Evolutionary conservation across 1,140 invertebrate genomes (phyloP).

Genomic region (Marisa cornuarietis): DNA sequence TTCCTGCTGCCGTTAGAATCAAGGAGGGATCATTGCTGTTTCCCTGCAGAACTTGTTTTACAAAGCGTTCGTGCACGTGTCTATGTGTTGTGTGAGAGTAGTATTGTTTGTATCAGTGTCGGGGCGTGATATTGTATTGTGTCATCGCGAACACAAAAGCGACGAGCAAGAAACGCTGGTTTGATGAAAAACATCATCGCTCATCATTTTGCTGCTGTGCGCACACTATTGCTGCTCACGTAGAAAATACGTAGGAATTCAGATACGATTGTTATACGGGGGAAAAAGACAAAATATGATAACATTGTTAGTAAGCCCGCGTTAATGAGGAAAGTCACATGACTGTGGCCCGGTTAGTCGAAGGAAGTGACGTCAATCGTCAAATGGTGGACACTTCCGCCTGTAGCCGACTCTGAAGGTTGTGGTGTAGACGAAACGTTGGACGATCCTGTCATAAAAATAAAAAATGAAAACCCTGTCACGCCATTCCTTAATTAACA

Average conservation of each 20-base stretch:
- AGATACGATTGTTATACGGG: too few relatives aligned
- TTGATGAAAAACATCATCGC: too few relatives aligned
- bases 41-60: too few relatives aligned
- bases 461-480: background rate
- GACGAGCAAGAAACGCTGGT: too few relatives aligned
- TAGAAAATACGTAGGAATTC: background rate
- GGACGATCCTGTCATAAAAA: constrained; percentile 29
- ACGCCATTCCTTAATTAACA: background rate
- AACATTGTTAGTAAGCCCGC: background rate
- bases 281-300: too few relatives aligned
- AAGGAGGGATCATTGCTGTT: too few relatives aligned
- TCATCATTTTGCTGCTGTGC: background rate
- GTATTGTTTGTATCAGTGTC: background rate
- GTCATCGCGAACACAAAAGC: too few relatives aligned
- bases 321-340: background rate
- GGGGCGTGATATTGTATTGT: too few relatives aligned
- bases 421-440: constrained; percentile 33
- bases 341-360: background rate
- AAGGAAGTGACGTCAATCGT: too few relatives aligned
- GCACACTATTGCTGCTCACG: background rate
- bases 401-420: constrained; percentile 36
- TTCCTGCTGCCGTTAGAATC: too few relatives aligned
- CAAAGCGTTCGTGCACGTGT: too few relatives aligned
- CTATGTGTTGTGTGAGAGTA: background rate
- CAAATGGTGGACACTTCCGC: constrained; percentile 23